Conservation (phyloP, 2,113 vertebrate species). For the Triplophysa dalaica region DNA sequence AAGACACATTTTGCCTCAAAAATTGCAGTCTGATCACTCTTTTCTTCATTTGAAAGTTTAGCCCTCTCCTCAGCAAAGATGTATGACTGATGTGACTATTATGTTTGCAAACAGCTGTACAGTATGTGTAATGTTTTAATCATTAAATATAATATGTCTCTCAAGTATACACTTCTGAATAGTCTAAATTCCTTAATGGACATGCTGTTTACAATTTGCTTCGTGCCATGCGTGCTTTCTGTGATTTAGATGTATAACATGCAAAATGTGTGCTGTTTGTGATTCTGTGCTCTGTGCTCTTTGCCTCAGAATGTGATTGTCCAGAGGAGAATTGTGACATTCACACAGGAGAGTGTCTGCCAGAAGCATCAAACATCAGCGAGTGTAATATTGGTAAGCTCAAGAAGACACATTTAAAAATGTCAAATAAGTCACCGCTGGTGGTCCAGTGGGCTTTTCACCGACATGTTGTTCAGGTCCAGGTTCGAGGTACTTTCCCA, state of each 20-base stretch:
- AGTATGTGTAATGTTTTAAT: not conserved
- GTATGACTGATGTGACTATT: not conserved
- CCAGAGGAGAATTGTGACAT: conserved; percentile 86
- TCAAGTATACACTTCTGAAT: not conserved
- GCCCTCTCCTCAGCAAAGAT: no score
- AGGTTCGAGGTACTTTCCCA: no score
- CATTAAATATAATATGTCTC: not conserved
- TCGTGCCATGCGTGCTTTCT: not conserved
- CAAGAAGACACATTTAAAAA: not conserved
- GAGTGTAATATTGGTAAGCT: conserved; percentile 77
- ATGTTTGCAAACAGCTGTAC: not conserved
- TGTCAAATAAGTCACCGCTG: no score
- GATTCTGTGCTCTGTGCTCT: conserved; percentile 53
- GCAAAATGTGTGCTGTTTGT: conserved; percentile 30
- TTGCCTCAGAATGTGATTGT: conserved; percentile 84
- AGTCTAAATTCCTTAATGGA: no score
- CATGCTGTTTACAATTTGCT: not conserved
- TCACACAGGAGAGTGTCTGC: conserved; percentile 87
- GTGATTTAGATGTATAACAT: not conserved
- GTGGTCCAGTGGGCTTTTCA: no score
- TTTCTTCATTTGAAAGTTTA: not conserved
- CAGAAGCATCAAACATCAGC: conserved; percentile 70
- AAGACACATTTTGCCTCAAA: not conserved
- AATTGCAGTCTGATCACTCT: no score
- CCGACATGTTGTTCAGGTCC: no score